phyloP scores from a whole-genome alignment of 2,888 invertebrate genomes.

The Vesta saturnalis region DNA sequence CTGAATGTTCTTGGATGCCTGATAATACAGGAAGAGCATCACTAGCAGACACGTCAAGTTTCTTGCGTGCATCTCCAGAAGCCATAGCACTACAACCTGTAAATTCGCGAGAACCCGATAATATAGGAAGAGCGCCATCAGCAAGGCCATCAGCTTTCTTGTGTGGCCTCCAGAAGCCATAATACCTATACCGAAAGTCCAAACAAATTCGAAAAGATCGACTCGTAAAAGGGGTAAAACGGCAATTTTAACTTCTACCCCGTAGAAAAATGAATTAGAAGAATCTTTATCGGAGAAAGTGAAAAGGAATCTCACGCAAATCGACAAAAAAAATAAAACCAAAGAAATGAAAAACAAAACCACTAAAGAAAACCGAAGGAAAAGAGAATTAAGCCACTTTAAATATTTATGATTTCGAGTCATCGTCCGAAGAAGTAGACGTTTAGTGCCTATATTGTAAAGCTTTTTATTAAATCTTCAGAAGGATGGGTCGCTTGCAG shows the following conservation, averaged over 20 bases:
- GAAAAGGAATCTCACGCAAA: too few species aligned
- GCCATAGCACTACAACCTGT: background rate
- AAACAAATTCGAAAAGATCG: too few species aligned
- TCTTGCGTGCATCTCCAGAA: background rate
- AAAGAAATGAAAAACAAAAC: background rate
- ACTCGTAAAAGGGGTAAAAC: too few species aligned
- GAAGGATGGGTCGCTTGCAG: background rate
- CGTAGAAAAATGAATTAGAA: too few species aligned
- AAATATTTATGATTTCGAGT: background rate
- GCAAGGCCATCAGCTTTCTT: too few species aligned
- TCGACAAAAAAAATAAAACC: background rate
- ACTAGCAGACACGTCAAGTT: background rate
- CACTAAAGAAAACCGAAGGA: background rate
- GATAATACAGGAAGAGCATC: too few species aligned
- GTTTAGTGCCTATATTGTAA: background rate
- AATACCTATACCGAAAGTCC: background rate
- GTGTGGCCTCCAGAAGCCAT: background rate
- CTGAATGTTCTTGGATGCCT: too few species aligned
- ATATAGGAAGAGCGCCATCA: too few species aligned
- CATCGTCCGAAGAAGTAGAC: background rate
- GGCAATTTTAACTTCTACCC: too few species aligned
- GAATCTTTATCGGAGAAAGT: too few species aligned
- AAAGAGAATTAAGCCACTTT: background rate
- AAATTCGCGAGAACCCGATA: too few species aligned
- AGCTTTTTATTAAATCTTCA: background rate